A percentile compares a stretch with the other conserved stretches of the same genome.
phyloP scores from a whole-genome alignment of 2,888 invertebrate species.

The Euplexia lucipara region DNA sequence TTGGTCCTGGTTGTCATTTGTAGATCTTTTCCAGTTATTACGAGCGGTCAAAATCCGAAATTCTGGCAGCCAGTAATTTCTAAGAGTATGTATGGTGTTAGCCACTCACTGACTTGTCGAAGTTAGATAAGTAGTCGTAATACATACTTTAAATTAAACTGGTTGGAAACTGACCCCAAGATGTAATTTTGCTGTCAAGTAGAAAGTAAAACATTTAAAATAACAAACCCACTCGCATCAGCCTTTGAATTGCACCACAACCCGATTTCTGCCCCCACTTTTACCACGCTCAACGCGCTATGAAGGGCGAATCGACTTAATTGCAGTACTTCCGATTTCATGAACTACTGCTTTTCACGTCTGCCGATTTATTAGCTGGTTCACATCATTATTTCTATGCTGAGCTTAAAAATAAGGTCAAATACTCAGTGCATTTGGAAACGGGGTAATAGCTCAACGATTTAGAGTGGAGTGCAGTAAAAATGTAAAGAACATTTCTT shows the following conservation, averaged over 20 bases:
- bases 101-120: too few species aligned
- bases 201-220: background rate
- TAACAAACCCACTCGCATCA: constrained; percentile 31
- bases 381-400: constrained; percentile 45
- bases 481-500: background rate
- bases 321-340: constrained; percentile 77
- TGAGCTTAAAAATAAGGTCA: constrained; percentile 37
- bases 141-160: too few species aligned
- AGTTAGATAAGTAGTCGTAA: too few species aligned
- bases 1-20: too few species aligned
- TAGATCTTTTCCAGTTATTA: too few species aligned
- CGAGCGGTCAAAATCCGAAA: too few species aligned
- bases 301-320: constrained; percentile 78
- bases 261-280: constrained; percentile 62
- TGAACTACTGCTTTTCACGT: constrained; percentile 63
- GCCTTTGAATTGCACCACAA: constrained; percentile 19
- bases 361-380: constrained; percentile 57
- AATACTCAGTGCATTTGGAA: constrained; percentile 12
- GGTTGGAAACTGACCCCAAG: too few species aligned
- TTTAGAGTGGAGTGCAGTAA: constrained; percentile 16
- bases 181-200: too few species aligned
- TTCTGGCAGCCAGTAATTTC: too few species aligned
- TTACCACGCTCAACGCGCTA: constrained; percentile 71
- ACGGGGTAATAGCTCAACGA: constrained; percentile 11
- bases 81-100: too few species aligned